Conservation (phyloP, 2,888 invertebrate genomes). For the Andrena chrysosceles region DNA sequence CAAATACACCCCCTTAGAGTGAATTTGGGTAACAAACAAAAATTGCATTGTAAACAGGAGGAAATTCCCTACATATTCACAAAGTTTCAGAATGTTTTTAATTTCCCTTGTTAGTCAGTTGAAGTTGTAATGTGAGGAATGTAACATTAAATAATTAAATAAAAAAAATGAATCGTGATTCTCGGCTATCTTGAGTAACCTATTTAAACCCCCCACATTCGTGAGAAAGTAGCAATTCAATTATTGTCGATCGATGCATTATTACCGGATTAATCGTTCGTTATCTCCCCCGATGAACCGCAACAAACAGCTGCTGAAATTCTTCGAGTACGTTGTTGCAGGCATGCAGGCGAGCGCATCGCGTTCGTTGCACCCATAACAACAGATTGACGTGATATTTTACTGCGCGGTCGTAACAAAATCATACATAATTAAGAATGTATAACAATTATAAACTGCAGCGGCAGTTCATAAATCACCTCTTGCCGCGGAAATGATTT, state of each 20-base stretch:
- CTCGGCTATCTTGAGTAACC: neutral
- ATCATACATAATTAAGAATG: constrained; percentile 63
- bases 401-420: constrained; percentile 68
- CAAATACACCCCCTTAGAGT: too few species aligned
- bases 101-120: too few species aligned
- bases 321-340: neutral
- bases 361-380: constrained; percentile 39
- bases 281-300: neutral
- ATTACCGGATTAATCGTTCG: neutral
- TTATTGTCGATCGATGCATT: neutral
- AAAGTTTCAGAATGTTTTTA: too few species aligned
- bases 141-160: neutral
- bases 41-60: too few species aligned
- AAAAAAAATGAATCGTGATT: neutral
- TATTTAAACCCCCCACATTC: too few species aligned
- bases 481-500: constrained; percentile 60
- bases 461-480: constrained; percentile 71
- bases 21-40: too few species aligned
- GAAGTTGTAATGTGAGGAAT: too few species aligned
- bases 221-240: neutral
- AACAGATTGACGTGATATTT: constrained; percentile 62
- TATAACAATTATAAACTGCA: constrained; percentile 64
- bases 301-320: neutral
- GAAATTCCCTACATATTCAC: too few species aligned
- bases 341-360: neutral